Evolutionary conservation across 2,113 vertebrate genomes (phyloP).

Genomic region (Miniopterus natalensis): DNA sequence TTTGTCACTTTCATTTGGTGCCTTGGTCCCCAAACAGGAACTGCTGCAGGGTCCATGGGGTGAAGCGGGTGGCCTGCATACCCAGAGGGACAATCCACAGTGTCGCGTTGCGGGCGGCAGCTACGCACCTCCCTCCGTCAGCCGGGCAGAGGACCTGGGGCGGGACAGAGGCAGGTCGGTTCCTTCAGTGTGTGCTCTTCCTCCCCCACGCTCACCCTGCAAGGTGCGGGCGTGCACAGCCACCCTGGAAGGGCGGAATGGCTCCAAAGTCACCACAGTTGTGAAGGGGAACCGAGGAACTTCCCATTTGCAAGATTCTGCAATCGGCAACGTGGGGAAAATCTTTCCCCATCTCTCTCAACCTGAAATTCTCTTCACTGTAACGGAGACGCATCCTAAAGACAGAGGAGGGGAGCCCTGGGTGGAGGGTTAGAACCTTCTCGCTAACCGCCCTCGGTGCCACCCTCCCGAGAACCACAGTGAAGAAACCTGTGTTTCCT

Average conservation of each 20-base stretch:
- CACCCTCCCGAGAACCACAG: accelerated
- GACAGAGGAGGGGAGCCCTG: no score
- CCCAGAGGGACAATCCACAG: accelerated
- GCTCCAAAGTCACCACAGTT: neutral
- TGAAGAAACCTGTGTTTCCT: neutral
- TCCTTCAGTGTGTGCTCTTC: neutral
- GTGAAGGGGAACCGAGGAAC: neutral
- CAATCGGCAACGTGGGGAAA: neutral
- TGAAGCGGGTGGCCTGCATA: neutral
- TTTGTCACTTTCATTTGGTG: neutral
- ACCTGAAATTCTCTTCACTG: neutral
- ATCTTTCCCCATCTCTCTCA: neutral
- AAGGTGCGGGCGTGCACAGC: neutral
- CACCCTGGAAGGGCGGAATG: neutral
- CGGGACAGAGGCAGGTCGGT: accelerated
- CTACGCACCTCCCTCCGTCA: accelerated
- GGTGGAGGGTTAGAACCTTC: neutral
- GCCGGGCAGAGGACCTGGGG: accelerated
- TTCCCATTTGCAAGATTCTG: constrained; percentile 16
- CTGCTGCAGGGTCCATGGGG: neutral
- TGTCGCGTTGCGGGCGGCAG: neutral
- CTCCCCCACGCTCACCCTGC: neutral
- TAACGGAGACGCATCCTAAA: neutral
- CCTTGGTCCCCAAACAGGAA: constrained; percentile 32
- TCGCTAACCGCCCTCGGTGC: neutral